phyloP scores from a whole-genome alignment of 53 echinoderm and acorn worm species.

The Holothuria scabra region DNA sequence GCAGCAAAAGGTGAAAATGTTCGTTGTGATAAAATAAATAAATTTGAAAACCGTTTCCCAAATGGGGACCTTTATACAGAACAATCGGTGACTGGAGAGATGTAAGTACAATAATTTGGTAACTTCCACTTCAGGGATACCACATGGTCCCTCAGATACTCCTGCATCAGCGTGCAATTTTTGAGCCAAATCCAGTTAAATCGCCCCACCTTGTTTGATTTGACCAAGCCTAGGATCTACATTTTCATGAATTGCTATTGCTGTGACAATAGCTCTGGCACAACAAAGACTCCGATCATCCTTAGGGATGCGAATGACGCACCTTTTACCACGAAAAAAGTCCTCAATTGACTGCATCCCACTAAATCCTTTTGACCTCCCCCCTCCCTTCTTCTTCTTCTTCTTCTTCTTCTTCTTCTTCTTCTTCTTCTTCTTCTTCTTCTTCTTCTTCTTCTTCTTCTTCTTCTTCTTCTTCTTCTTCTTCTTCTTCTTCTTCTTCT shows the following conservation, averaged over 20 bases:
- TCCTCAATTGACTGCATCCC: background rate
- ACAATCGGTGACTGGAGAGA: background rate
- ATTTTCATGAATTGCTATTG: constrained; percentile 48
- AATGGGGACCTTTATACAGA: constrained; percentile 43
- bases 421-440: constrained; percentile 18
- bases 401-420: constrained; percentile 14
- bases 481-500: constrained; percentile 17
- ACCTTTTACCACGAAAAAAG: background rate
- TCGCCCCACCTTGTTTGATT: constrained; percentile 28
- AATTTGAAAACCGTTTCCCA: constrained; percentile 38
- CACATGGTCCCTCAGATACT: constrained; percentile 15
- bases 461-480: constrained; percentile 11
- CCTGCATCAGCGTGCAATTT: constrained; percentile 44
- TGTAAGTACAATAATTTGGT: no score
- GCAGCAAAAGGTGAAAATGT: constrained; percentile 45
- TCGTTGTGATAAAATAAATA: constrained; percentile 60
- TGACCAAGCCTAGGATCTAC: constrained; percentile 45
- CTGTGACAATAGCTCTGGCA: constrained; percentile 69
- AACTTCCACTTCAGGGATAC: no score
- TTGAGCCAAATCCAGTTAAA: constrained; percentile 13
- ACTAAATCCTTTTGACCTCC: background rate
- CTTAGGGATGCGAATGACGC: background rate
- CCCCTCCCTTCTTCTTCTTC: constrained; percentile 37
- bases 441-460: constrained; percentile 7
- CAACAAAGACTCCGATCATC: constrained; percentile 53